phyloP scores from a whole-genome alignment of 2,888 invertebrate genomes.

The Meloe dianella region DNA sequence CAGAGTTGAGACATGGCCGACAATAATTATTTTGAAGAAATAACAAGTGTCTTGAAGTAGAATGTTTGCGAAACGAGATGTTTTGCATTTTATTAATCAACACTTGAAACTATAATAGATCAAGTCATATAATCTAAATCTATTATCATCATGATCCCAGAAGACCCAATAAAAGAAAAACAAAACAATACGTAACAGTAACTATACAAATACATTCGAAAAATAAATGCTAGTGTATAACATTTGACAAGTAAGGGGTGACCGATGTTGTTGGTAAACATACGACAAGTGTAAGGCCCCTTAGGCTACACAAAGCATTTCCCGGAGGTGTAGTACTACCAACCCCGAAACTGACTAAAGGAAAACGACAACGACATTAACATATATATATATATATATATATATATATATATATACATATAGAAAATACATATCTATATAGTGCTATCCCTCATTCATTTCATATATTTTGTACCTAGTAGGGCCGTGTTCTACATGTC shows the following conservation, averaged over 20 bases:
- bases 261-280: constrained; percentile 40
- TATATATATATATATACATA: too few species aligned
- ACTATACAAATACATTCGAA: constrained; percentile 50
- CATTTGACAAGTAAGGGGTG: constrained; percentile 56
- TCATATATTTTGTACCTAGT: not conserved
- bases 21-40: too few species aligned
- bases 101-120: not conserved
- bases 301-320: constrained; percentile 48
- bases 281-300: constrained; percentile 39
- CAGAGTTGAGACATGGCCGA: too few species aligned
- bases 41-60: too few species aligned
- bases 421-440: constrained; percentile 2
- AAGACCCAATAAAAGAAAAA: constrained; percentile 44
- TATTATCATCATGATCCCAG: constrained; percentile 45
- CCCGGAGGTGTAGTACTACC: constrained; percentile 49
- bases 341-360: constrained; percentile 34
- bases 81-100: too few species aligned
- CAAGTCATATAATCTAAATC: constrained; percentile 43
- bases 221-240: constrained; percentile 52
- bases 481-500: constrained; percentile 57
- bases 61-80: too few species aligned
- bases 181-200: constrained; percentile 33
- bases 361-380: constrained; percentile 25
- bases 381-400: too few species aligned
- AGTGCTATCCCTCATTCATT: constrained; percentile 32